Percentiles rank a stretch among this genome's conserved stretches.
Conservation (phyloP, 2,888 invertebrate species). For the Acanthosepion pharaonis region DNA sequence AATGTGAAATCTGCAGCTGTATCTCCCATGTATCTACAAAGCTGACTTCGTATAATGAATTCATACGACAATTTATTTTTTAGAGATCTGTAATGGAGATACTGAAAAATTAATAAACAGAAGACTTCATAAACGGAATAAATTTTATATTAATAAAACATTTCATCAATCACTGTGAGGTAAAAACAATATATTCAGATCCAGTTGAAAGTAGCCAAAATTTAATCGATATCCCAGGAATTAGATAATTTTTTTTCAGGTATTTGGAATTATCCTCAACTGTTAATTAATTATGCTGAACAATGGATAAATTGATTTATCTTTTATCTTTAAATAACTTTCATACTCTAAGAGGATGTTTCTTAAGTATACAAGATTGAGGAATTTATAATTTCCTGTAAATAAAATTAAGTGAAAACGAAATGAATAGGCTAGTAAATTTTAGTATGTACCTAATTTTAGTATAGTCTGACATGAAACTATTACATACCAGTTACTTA, state of each 20-base stretch:
- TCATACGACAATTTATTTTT: constrained; percentile 23
- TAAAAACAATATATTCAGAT: not conserved
- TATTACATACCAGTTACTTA: too few relatives aligned
- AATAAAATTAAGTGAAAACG: not conserved
- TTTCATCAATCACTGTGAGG: not conserved
- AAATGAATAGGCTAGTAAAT: not conserved
- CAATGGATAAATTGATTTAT: not conserved
- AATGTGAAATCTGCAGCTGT: constrained; percentile 62
- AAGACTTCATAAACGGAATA: not conserved
- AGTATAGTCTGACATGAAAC: not conserved
- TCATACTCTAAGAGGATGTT: not conserved
- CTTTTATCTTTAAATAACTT: not conserved
- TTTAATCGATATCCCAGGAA: not conserved
- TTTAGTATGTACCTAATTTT: not conserved
- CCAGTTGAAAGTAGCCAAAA: not conserved
- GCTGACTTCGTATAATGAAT: constrained; percentile 57
- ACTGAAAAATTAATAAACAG: not conserved
- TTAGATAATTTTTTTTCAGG: not conserved
- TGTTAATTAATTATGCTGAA: not conserved
- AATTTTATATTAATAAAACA: constrained; percentile 18
- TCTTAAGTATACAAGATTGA: not conserved
- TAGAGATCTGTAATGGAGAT: not conserved
- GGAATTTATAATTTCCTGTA: not conserved
- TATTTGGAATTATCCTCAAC: not conserved
- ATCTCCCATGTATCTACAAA: constrained; percentile 71